Evolutionary conservation across 2,797 vertebrate species (phyloP).

Genomic region (Gallinago solitaria): DNA sequence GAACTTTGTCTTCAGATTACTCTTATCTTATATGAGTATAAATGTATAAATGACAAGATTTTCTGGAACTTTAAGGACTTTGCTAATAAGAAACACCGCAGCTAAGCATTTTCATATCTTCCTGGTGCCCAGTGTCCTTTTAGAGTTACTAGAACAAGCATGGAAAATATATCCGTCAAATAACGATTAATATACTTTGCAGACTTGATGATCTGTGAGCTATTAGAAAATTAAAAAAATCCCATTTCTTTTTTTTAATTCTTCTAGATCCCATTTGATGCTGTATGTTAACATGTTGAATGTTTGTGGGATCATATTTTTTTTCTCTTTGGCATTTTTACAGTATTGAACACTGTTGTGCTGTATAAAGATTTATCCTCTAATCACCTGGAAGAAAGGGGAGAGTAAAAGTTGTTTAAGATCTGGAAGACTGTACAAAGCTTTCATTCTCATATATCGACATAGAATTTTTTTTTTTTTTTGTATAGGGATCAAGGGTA

Average conservation of each 20-base stretch:
- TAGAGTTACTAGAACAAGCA: neutral
- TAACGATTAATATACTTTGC: neutral
- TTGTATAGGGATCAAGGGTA: neutral
- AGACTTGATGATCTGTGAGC: neutral
- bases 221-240: neutral
- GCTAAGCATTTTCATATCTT: neutral
- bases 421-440: neutral
- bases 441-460: neutral
- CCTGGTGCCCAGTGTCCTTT: neutral
- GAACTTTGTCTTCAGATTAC: neutral
- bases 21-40: fast-evolving
- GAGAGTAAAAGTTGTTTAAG: neutral
- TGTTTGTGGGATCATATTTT: neutral
- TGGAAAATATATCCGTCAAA: neutral
- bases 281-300: neutral
- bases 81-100: neutral
- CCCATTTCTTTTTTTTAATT: neutral
- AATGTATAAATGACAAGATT: neutral
- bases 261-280: neutral
- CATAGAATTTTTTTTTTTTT: neutral
- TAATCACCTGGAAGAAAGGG: neutral
- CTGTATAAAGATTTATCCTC: neutral
- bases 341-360: neutral
- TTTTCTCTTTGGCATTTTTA: neutral
- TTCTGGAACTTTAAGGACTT: neutral